Evolutionary conservation across 2,113 vertebrate genomes (phyloP).

Genomic region (Callipepla squamata): DNA sequence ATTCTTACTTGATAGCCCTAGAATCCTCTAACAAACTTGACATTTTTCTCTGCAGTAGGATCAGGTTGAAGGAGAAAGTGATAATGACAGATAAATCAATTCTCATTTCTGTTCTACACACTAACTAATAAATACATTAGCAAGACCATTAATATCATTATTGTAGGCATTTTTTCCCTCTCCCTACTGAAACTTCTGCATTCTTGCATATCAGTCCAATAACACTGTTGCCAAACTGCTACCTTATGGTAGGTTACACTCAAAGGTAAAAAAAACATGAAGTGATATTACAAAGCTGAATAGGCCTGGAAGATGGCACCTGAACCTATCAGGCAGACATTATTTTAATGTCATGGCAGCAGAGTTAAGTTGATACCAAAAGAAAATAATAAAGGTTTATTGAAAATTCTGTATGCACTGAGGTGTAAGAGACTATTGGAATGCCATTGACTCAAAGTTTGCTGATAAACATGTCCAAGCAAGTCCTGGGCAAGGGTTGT

Average conservation of each 20-base stretch:
- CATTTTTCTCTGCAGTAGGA: not conserved
- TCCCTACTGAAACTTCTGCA: not conserved
- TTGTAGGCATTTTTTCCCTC: not conserved
- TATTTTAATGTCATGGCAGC: not conserved
- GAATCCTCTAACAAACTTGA: not conserved
- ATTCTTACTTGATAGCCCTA: not conserved
- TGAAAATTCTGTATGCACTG: not conserved
- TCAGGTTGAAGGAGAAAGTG: not conserved
- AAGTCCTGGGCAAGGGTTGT: too few relatives aligned
- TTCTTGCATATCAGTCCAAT: not conserved
- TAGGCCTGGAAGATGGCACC: not conserved
- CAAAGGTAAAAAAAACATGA: not conserved
- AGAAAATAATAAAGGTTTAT: not conserved
- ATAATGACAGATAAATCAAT: conserved; percentile 3
- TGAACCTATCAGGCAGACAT: not conserved
- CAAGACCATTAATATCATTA: not conserved
- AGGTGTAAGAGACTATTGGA: too few relatives aligned
- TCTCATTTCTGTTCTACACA: not conserved
- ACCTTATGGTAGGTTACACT: not conserved
- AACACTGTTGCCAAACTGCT: not conserved
- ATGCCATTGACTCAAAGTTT: too few relatives aligned
- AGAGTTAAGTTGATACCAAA: not conserved
- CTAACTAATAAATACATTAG: conserved; percentile 19
- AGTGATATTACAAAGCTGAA: not conserved
- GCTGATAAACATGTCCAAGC: too few relatives aligned